Conservation (phyloP, 2,888 invertebrate genomes). For the Sinohyriopsis cumingii region DNA sequence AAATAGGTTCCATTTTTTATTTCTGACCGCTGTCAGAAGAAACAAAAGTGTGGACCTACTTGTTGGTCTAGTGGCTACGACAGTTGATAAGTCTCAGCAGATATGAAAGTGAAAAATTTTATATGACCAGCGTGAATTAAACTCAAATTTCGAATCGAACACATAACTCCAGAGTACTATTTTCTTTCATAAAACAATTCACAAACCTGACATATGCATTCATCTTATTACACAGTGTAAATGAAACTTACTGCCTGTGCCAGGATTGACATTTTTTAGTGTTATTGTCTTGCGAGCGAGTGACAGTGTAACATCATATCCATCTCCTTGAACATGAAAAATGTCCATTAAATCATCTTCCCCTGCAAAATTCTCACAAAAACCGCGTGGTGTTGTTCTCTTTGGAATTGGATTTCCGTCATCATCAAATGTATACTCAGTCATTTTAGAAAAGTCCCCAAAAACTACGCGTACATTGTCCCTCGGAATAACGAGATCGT, state of each 20-base stretch:
- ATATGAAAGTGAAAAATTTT: too few species aligned
- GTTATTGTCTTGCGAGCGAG: slow-evolving; percentile 40
- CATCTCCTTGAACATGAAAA: slow-evolving; percentile 57
- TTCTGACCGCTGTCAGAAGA: too few species aligned
- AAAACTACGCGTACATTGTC: too few species aligned
- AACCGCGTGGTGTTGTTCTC: slow-evolving; percentile 16
- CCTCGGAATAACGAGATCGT: too few species aligned
- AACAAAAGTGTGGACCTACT: too few species aligned
- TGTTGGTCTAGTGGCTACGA: too few species aligned
- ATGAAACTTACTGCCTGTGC: slow-evolving; percentile 20
- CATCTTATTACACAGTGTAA: background rate
- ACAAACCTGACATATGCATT: background rate
- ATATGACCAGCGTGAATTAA: too few species aligned
- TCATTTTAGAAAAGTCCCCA: slow-evolving; percentile 21
- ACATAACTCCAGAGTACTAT: too few species aligned
- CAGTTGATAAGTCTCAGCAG: too few species aligned
- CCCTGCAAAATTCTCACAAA: slow-evolving; percentile 28
- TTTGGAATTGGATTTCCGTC: slow-evolving; percentile 48
- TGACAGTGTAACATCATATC: slow-evolving; percentile 58
- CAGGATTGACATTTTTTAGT: slow-evolving; percentile 50
- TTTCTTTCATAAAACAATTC: too few species aligned
- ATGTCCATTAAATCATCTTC: slow-evolving; percentile 49
- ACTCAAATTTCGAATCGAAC: too few species aligned
- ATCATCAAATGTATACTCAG: slow-evolving; percentile 50
- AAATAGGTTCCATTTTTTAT: too few species aligned